Percentiles rank a stretch among this genome's conserved stretches.
These are phyloP conservation scores for Timema cristinae DNA, from an alignment of 2,888 invertebrate species.

Conservation along the genomic window DNA sequence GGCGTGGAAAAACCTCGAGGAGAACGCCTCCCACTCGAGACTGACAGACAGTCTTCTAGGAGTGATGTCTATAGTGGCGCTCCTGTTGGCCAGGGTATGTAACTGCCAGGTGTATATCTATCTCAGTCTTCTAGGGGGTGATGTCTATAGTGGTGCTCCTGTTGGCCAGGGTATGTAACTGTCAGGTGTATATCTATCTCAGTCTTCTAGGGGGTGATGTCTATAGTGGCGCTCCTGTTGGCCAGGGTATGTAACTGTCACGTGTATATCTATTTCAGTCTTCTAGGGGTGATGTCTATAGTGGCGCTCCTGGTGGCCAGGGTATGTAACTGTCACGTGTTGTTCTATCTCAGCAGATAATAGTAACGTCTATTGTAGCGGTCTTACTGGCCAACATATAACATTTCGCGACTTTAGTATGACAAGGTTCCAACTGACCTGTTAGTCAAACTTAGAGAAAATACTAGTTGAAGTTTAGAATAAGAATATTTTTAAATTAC, in stretches of 20 bases:
- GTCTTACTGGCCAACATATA: too few relatives aligned
- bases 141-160: too few relatives aligned
- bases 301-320: conserved; percentile 58
- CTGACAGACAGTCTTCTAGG: conserved; percentile 67
- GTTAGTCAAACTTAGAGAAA: too few relatives aligned
- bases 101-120: conserved; percentile 27
- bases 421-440: too few relatives aligned
- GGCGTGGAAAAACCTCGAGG: conserved; percentile 58
- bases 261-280: too few relatives aligned
- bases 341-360: not conserved
- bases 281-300: conserved; percentile 61
- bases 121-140: not conserved
- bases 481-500: too few relatives aligned
- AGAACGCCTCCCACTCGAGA: conserved; percentile 56
- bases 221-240: too few relatives aligned
- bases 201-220: not conserved
- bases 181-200: not conserved
- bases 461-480: too few relatives aligned
- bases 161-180: too few relatives aligned
- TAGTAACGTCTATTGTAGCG: too few relatives aligned
- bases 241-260: too few relatives aligned
- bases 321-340: conserved; percentile 44
- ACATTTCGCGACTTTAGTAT: too few relatives aligned
- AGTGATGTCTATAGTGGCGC: conserved; percentile 54
- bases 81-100: conserved; percentile 62